Evolutionary conservation across 2,888 invertebrate species (phyloP).

Genomic region (Eucera pruinosa): DNA sequence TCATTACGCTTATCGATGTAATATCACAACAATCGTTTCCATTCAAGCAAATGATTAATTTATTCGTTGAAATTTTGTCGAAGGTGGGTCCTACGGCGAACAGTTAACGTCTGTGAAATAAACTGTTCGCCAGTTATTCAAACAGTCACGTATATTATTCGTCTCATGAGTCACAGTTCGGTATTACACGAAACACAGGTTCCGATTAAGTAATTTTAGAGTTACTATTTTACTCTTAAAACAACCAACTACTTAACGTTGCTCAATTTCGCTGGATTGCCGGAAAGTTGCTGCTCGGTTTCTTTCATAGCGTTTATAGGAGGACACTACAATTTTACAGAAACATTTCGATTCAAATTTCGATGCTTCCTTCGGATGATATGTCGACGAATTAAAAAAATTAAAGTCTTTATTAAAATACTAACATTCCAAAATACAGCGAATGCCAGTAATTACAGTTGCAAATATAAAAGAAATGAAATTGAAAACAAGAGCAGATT

Average conservation of each 20-base stretch:
- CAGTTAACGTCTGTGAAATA: not conserved
- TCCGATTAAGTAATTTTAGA: conserved; percentile 30
- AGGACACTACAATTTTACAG: conserved; percentile 1
- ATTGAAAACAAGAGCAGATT: not conserved
- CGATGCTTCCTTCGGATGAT: not conserved
- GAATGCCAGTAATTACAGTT: conserved; percentile 12
- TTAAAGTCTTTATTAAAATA: not conserved
- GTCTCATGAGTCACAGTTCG: conserved; percentile 35
- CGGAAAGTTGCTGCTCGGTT: not conserved
- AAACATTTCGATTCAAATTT: not conserved
- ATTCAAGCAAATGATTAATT: not conserved
- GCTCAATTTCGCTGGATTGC: conserved; percentile 40
- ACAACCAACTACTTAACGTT: conserved; percentile 35
- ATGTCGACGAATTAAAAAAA: not conserved
- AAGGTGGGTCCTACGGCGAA: conserved; percentile 22
- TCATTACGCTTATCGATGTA: not conserved
- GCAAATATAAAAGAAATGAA: not conserved
- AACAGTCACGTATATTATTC: conserved; percentile 32
- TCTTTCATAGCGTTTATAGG: conserved; percentile 3
- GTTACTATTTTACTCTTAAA: conserved; percentile 34
- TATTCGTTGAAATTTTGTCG: conserved; percentile 10
- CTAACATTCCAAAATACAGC: conserved; percentile 21
- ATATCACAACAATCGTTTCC: conserved; percentile 12
- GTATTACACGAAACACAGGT: conserved; percentile 17
- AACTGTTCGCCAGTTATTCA: conserved; percentile 22